A percentile compares a stretch with the other conserved stretches of the same genome.
These are phyloP conservation scores for Steinernema carpocapsae DNA, from an alignment of 2,888 invertebrate genomes.

Conservation along the genomic window DNA sequence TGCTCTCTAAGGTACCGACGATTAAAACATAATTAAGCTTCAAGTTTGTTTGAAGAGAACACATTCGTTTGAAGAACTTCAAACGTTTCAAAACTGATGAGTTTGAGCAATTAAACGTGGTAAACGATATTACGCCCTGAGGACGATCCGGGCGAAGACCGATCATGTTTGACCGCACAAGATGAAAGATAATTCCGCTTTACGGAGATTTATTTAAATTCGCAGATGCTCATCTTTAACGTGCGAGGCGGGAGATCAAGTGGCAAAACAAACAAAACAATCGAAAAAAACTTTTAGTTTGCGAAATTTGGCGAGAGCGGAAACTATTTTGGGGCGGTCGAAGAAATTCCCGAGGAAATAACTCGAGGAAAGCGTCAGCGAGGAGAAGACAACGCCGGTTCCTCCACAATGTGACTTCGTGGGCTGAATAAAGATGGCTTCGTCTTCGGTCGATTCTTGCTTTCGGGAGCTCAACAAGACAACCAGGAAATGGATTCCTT, in stretches of 20 bases:
- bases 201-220: conserved; percentile 23
- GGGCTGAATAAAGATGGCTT: too few species aligned
- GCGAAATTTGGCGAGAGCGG: neutral
- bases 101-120: conserved; percentile 8
- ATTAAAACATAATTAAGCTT: too few species aligned
- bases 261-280: conserved; percentile 33
- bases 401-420: too few species aligned
- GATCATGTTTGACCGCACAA: neutral
- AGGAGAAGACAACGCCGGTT: too few species aligned
- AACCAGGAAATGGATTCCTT: too few species aligned
- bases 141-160: conserved; percentile 7
- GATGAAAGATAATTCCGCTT: neutral
- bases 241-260: conserved; percentile 2
- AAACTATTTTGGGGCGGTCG: conserved; percentile 3
- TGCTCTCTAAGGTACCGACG: too few species aligned
- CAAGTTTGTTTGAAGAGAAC: too few species aligned
- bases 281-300: too few species aligned
- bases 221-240: neutral
- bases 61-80: too few species aligned
- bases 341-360: neutral
- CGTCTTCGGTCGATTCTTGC: too few species aligned
- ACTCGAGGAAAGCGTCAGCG: too few species aligned
- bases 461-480: too few species aligned
- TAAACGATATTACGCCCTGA: conserved; percentile 17
- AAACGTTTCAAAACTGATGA: neutral